Conservation (phyloP, 1,140 invertebrate species). For the Aphelenchoides fujianensis region DNA sequence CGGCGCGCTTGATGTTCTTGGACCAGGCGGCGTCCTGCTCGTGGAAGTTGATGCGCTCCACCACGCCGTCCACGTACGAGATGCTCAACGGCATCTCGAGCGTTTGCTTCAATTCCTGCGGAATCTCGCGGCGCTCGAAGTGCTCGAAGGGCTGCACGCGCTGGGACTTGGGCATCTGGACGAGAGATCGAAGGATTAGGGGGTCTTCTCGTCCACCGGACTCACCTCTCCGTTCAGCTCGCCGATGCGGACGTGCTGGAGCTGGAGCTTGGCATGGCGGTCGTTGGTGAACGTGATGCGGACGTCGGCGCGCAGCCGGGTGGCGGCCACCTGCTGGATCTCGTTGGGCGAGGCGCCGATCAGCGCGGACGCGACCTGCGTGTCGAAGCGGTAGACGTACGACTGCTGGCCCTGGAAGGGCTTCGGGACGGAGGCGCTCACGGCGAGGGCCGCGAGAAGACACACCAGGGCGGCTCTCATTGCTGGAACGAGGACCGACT, state of each 20-base stretch:
- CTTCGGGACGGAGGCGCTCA: no score
- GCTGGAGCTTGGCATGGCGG: not conserved
- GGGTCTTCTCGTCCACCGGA: no score
- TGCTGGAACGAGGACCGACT: no score
- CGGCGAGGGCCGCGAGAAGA: no score
- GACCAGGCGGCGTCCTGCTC: slow-evolving; percentile 58
- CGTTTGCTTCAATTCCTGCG: slow-evolving; percentile 10
- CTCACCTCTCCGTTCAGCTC: slow-evolving; percentile 4
- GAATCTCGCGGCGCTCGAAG: not conserved
- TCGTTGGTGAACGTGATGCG: slow-evolving; percentile 4
- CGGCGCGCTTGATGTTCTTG: slow-evolving; percentile 60
- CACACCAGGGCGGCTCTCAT: no score
- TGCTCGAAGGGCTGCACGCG: slow-evolving; percentile 7
- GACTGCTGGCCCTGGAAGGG: not conserved
- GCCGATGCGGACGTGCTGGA: slow-evolving; percentile 9
- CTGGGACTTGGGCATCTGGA: no score
- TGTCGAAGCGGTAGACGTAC: slow-evolving; percentile 14
- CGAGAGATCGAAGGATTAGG: not conserved
- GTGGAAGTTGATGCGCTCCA: slow-evolving; percentile 30
- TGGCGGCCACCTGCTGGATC: not conserved
- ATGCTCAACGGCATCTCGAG: not conserved
- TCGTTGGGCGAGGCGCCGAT: not conserved
- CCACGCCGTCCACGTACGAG: slow-evolving; percentile 21
- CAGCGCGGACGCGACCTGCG: not conserved
- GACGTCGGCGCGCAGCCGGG: not conserved